Evolutionary conservation across 2,797 vertebrate species (phyloP), one percentile per base, ranked within the genome.

Genomic region (Halcyon leucocephala): DNA sequence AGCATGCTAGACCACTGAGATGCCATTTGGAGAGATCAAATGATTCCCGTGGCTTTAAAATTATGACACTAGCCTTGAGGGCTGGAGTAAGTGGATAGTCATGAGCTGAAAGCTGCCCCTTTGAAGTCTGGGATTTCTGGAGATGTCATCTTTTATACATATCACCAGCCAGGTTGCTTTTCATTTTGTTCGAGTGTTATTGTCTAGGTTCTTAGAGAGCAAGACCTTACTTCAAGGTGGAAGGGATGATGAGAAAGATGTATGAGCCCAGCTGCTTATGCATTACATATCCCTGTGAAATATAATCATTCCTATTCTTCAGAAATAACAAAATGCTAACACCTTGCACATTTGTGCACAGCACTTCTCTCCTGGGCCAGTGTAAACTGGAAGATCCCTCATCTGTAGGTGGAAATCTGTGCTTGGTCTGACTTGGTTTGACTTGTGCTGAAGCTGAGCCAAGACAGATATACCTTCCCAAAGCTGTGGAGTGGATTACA

Each of bases 121-220:
- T 96, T 95, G 96, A 95, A 93, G 90, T 96, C 1, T 90, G 89
- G 94, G 82, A 62, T 96, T 96, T 93, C 90, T 94, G 82, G 87
- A 93, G 78, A 91, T 95, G 94, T 95, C 97, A 92, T 88, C 91
- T 95, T 89, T 94, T 71, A 95, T 95, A 87, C 77, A 51, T 21
- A 89, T 96, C 87, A 88, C 60, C 52, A 70, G 73, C 42, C 61
- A 92, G 87, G 94, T 92, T 96, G 91, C 79, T 85, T 94, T 94
- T 92, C 82, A n/a, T 90, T 89, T 94, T 52, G 46, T 86, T 94
- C 7, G 6, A 92, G 80, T 41, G 81, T 90, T 94, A 70, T 90
- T 84, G 91, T 91, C 89, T 66, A 37, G 87, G 65, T 93, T 92
- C 78, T 78, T 95, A 62, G 85, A 85, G 95, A 97, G 89, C 80